Conservation (phyloP, 1,140 invertebrate genomes). For the Drosophila kanapiae region DNA sequence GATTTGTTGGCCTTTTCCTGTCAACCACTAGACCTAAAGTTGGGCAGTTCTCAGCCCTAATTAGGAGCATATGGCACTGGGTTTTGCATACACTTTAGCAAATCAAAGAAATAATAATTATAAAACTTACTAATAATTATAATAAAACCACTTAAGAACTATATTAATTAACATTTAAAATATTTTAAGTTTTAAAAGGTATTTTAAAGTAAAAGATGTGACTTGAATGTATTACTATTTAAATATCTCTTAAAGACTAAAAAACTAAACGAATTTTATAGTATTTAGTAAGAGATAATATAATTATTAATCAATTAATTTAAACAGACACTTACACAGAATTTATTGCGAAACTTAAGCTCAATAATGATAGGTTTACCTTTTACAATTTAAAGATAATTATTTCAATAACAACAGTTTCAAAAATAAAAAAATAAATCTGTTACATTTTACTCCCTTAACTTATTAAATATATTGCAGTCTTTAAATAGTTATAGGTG, state of each 20-base stretch:
- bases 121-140: neutral
- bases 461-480: neutral
- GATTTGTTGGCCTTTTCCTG: slow-evolving; percentile 50
- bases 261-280: no score
- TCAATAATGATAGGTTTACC: neutral
- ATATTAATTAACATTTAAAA: no score
- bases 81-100: neutral
- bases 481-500: neutral
- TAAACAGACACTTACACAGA: no score
- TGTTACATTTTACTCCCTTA: neutral
- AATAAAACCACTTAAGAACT: no score
- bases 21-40: slow-evolving; percentile 8
- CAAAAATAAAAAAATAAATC: neutral
- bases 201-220: no score
- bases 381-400: neutral
- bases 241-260: no score
- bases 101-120: neutral
- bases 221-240: no score
- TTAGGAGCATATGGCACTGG: neutral
- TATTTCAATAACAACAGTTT: neutral
- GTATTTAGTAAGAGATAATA: no score
- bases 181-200: no score
- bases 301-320: no score
- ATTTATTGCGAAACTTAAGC: neutral
- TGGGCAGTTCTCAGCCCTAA: neutral